A percentile compares a stretch with the other conserved stretches of the same genome.
These are phyloP conservation scores for Chaetops frenatus DNA, from an alignment of 2,113 vertebrate genomes.

Conservation along the genomic window DNA sequence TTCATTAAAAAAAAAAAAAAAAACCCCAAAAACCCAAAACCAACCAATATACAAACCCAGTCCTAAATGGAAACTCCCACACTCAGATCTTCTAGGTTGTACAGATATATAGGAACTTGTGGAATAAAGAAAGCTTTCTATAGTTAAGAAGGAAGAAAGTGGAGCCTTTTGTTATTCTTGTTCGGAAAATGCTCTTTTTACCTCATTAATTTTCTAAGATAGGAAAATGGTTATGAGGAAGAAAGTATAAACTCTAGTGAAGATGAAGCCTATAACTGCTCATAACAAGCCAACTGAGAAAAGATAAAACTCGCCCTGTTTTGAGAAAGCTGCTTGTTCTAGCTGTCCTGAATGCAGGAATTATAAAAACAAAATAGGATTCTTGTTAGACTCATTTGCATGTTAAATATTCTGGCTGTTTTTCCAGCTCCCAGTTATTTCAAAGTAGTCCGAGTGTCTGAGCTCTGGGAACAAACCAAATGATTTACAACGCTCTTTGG, in stretches of 20 bases:
- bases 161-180: neutral
- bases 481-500: neutral
- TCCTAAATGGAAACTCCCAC: neutral
- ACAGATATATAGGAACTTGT: neutral
- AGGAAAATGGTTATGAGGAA: neutral
- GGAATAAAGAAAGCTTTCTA: neutral
- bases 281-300: neutral
- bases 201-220: neutral
- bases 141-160: neutral
- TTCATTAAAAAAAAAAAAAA: neutral
- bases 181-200: neutral
- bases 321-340: constrained; percentile 27
- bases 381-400: constrained; percentile 22
- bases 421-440: constrained; percentile 50
- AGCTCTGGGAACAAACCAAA: constrained; percentile 43
- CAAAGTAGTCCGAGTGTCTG: constrained; percentile 30
- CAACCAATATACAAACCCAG: neutral
- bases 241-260: neutral
- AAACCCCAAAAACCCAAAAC: too few species aligned
- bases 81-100: neutral
- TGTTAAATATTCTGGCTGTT: constrained; percentile 48
- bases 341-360: neutral
- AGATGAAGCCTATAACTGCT: neutral
- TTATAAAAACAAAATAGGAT: constrained; percentile 54
- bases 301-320: neutral